Evolutionary conservation across 2,113 vertebrate genomes (phyloP).

Genomic region (Telmatochromis brachygnathus): DNA sequence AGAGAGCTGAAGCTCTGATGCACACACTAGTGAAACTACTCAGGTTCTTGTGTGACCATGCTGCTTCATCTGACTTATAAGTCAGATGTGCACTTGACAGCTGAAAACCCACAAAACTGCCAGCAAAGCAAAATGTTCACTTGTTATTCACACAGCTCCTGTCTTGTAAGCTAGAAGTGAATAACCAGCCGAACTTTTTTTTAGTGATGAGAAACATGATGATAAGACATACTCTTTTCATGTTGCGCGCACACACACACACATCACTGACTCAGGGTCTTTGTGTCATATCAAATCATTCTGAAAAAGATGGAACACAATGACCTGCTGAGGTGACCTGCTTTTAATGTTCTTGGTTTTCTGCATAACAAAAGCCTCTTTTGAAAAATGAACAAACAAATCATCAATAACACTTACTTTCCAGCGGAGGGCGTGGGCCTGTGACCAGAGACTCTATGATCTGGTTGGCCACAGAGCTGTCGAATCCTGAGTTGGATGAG

Average conservation of each 20-base stretch:
- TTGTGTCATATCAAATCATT: neutral
- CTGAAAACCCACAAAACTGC: neutral
- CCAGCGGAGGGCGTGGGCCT: slow-evolving; percentile 91
- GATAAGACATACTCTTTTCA: neutral
- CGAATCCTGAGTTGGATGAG: slow-evolving; percentile 94
- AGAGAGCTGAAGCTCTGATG: neutral
- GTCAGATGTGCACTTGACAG: neutral
- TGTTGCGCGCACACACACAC: rapidly evolving
- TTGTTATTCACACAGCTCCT: neutral
- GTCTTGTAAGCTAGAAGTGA: neutral
- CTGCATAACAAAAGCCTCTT: neutral
- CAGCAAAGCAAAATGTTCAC: neutral
- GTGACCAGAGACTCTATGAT: slow-evolving; percentile 96
- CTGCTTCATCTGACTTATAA: neutral
- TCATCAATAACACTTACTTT: slow-evolving; percentile 76
- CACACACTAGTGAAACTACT: neutral
- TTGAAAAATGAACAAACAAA: neutral
- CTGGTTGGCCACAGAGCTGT: slow-evolving; percentile 96
- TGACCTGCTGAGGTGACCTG: neutral
- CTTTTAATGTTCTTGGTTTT: neutral
- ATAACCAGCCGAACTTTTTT: neutral
- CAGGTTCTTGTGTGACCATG: neutral
- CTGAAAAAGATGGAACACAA: neutral
- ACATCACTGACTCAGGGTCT: neutral
- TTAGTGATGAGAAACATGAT: neutral